These are phyloP conservation scores for Drepanosiphum platanoidis DNA, from an alignment of 2,888 invertebrate species.

Conservation along the genomic window DNA sequence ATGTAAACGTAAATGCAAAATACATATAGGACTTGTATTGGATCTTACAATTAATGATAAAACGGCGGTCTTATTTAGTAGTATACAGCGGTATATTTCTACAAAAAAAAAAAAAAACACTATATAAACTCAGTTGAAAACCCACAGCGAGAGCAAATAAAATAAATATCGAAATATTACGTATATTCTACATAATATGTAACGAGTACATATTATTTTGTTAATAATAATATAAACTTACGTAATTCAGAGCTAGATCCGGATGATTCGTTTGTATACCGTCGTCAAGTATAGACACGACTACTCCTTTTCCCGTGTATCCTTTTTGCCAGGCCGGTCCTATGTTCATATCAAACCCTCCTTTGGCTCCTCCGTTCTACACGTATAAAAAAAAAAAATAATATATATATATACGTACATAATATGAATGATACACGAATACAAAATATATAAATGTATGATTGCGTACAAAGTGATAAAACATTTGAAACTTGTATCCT, in stretches of 20 bases:
- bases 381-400: background rate
- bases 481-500: slow-evolving; percentile 7
- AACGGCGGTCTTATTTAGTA: no score
- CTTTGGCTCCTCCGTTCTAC: slow-evolving; percentile 92
- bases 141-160: background rate
- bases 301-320: slow-evolving; percentile 94
- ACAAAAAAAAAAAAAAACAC: no score
- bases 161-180: background rate
- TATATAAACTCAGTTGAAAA: no score
- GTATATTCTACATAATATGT: no score
- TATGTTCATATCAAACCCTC: slow-evolving; percentile 96
- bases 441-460: background rate
- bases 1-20: no score
- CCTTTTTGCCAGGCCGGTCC: slow-evolving; percentile 94
- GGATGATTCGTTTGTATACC: slow-evolving; percentile 97
- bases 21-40: no score
- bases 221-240: slow-evolving; percentile 70
- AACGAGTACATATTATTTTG: background rate
- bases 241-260: slow-evolving; percentile 90
- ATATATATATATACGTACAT: background rate
- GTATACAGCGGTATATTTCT: no score
- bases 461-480: background rate
- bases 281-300: slow-evolving; percentile 95
- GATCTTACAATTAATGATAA: no score
- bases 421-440: slow-evolving; percentile 9